A percentile compares a stretch with the other conserved stretches of the same genome.
These are phyloP conservation scores for Phoenicopterus ruber DNA, from an alignment of 2,113 vertebrate genomes.

Conservation along the genomic window DNA sequence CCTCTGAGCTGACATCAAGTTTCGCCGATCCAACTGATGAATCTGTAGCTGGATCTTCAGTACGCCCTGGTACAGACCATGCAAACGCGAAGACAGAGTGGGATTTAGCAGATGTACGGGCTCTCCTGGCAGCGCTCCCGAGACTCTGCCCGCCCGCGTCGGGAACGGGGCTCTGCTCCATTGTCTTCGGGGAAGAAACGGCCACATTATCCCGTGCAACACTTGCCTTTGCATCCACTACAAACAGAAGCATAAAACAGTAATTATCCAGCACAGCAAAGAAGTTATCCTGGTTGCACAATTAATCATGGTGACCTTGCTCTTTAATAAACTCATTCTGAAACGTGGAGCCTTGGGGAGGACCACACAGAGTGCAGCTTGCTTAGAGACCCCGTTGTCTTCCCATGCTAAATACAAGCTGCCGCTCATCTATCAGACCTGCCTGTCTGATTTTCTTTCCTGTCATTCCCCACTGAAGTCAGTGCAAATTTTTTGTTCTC, in stretches of 20 bases:
- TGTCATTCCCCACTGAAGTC: not conserved
- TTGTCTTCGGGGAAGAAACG: constrained; percentile 47
- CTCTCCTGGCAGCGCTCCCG: constrained; percentile 59
- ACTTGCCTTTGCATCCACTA: constrained; percentile 66
- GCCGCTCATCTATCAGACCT: not conserved
- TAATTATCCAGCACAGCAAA: constrained; percentile 23
- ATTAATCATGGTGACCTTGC: not conserved
- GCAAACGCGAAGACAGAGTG: constrained; percentile 66
- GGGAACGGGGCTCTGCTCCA: constrained; percentile 15
- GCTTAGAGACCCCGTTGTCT: not conserved
- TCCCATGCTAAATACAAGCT: not conserved
- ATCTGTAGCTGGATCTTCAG: constrained; percentile 38
- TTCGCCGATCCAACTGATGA: not conserved
- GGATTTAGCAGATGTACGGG: constrained; percentile 61
- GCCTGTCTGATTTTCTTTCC: not conserved
- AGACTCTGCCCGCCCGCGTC: constrained; percentile 48
- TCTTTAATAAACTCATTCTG: not conserved
- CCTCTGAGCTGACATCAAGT: constrained; percentile 42
- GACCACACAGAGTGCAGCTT: not conserved
- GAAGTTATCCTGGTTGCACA: not conserved
- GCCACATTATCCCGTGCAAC: constrained; percentile 59
- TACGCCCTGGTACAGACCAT: constrained; percentile 74
- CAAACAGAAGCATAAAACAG: constrained; percentile 59
- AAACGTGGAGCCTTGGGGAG: not conserved
- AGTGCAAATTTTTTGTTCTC: not conserved